Conservation (phyloP, 1,140 invertebrate genomes). For the Orius laevigatus region DNA sequence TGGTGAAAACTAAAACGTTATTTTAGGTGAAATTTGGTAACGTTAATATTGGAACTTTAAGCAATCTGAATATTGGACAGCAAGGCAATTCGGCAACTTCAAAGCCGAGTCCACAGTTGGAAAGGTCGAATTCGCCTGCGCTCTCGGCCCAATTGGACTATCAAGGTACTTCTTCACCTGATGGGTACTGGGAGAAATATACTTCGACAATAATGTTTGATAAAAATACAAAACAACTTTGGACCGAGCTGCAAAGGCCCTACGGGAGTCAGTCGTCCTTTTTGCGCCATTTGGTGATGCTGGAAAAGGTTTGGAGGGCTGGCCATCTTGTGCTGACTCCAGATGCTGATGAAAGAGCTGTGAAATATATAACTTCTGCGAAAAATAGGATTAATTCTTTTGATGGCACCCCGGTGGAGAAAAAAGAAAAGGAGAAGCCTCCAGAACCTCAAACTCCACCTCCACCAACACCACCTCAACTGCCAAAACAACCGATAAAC, state of each 20-base stretch:
- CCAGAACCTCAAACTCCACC: background rate
- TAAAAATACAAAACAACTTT: conserved; percentile 56
- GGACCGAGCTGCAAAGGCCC: conserved; percentile 63
- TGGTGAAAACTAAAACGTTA: conserved; percentile 10
- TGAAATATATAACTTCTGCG: conserved; percentile 59
- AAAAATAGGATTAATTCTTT: conserved; percentile 59
- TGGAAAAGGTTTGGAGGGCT: conserved; percentile 57
- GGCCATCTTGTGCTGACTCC: conserved; percentile 56
- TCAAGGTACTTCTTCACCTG: conserved; percentile 13
- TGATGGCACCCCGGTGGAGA: conserved; percentile 27
- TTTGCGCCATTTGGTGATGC: conserved; percentile 54
- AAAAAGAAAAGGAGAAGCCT: background rate
- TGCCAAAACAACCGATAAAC: background rate
- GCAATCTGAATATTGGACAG: conserved; percentile 22
- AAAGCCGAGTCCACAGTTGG: background rate
- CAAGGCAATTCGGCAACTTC: conserved; percentile 7
- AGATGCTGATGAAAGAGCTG: conserved; percentile 51
- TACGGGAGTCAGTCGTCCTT: conserved; percentile 74
- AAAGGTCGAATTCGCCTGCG: background rate
- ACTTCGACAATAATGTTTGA: conserved; percentile 62
- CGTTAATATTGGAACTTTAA: conserved; percentile 21
- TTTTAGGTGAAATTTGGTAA: conserved; percentile 23
- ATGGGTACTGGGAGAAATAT: conserved; percentile 50
- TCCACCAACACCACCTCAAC: background rate
- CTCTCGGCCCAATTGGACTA: conserved; percentile 50